Evolutionary conservation across 2,113 vertebrate species (phyloP), one percentile per base, ranked within the genome.

Genomic region (Eublepharis macularius): DNA sequence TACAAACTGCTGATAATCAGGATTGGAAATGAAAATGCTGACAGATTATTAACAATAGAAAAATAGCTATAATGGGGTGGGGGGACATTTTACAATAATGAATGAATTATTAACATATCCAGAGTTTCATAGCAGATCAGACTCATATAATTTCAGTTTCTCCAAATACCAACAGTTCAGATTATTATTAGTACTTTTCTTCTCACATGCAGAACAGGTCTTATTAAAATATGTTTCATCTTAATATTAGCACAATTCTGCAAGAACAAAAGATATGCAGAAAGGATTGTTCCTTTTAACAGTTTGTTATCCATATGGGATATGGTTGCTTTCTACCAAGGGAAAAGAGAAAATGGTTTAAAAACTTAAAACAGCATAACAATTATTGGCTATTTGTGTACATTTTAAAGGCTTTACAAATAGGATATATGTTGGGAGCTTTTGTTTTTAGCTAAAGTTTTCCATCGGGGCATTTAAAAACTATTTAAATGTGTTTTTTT

Each of bases 101-200:
- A 88, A 83, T 85, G 74, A 82, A 14, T 88, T 82, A 34, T 83
- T 90, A 82, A 29, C n/a, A 29, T 81, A 87, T 34, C 54, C 54
- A 87, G 76, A 92, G 68, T 65, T 75, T 32, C 63, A 82, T 68
- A 66, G 66, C 60, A 2, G 77, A 86, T 91, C 85, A 88, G 75
- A 86, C 26, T 70, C n/a, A 32, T 12, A 74, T 54, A 83, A 87
- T 87, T 90, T 76, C 57, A 78, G 19, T 88, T 94, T 86, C 83
- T 84, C 85, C 81, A 89, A 90, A 84, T 90, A 91, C 70, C 77
- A 90, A 41, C 60, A 9, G 4, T n/a, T 83, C 70, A 51, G 76
- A 57, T 80, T 84, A 54, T 77, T 87, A 75, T 86, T 89, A 77
- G 63, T 76, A 70, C 72, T 88, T 91, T 86, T 69, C 81, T 81